Percentiles rank a stretch among this genome's conserved stretches.
phyloP scores from a whole-genome alignment of 2,113 vertebrate genomes.

The Thalassoma bifasciatum region DNA sequence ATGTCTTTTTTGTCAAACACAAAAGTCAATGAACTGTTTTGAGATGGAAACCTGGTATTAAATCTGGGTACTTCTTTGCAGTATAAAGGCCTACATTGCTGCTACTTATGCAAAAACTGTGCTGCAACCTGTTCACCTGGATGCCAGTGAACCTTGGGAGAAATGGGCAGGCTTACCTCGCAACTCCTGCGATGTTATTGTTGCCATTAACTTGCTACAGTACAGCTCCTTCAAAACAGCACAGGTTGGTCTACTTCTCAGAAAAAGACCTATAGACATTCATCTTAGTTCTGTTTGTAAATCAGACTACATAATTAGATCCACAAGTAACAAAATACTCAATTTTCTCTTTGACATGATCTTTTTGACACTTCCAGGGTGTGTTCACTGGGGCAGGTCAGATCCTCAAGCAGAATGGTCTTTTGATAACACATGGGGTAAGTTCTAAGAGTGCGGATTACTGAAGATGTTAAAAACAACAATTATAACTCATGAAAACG shows the following conservation, averaged over 20 bases:
- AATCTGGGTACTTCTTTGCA: conserved; percentile 29
- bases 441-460: conserved; percentile 4
- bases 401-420: conserved; percentile 74
- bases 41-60: neutral
- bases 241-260: conserved; percentile 49
- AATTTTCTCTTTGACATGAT: neutral
- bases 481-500: neutral
- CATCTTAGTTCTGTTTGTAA: neutral
- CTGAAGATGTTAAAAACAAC: neutral
- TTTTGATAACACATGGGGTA: conserved; percentile 81
- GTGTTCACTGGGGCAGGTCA: conserved; percentile 78
- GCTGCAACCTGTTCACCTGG: conserved; percentile 77
- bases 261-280: neutral
- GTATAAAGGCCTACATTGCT: conserved; percentile 78
- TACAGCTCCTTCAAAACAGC: conserved; percentile 78
- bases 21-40: neutral
- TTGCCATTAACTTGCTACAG: conserved; percentile 81
- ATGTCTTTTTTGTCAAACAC: neutral
- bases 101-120: conserved; percentile 78
- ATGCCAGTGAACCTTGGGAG: conserved; percentile 78
- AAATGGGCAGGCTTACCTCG: conserved; percentile 76
- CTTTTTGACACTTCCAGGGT: conserved; percentile 55
- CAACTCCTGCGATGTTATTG: conserved; percentile 76
- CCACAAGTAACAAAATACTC: too few relatives aligned
- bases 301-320: too few relatives aligned